Percentiles rank a stretch among this genome's conserved stretches.
phyloP scores from a whole-genome alignment of 2,113 vertebrate species.

The Apteryx owenii region DNA sequence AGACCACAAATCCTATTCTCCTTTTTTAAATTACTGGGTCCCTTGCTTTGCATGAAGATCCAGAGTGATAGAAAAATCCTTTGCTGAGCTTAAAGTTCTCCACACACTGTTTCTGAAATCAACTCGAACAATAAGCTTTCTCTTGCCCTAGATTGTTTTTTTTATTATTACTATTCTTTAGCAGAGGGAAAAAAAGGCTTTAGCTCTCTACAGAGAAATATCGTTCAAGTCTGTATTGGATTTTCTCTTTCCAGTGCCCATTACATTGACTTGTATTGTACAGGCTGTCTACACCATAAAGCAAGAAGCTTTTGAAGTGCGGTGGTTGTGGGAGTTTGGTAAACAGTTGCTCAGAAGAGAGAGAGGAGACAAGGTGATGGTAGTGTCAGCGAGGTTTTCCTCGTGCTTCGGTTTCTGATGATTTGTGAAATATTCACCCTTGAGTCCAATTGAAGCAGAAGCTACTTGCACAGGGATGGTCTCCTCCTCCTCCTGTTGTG shows the following conservation, averaged over 20 bases:
- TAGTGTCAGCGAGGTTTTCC: accelerated
- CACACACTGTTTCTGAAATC: neutral
- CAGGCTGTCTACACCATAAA: neutral
- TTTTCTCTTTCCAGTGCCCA: neutral
- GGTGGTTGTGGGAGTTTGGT: neutral
- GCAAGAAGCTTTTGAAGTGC: neutral
- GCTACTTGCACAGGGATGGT: neutral
- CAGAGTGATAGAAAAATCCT: neutral
- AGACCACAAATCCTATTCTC: neutral
- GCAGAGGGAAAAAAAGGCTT: neutral
- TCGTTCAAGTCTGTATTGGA: neutral
- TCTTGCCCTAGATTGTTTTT: neutral
- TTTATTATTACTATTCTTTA: neutral
- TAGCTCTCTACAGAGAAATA: neutral
- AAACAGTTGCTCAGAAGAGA: neutral
- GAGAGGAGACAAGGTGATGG: neutral
- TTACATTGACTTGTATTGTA: neutral
- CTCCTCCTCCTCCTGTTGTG: neutral
- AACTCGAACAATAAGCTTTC: neutral
- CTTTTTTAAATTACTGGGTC: neutral
- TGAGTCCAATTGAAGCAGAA: neutral
- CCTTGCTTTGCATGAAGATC: neutral
- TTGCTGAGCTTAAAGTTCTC: neutral
- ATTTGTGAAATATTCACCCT: neutral
- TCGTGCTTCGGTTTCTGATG: neutral